Conservation (phyloP, 2,113 vertebrate genomes). For the Labeo rohita region DNA sequence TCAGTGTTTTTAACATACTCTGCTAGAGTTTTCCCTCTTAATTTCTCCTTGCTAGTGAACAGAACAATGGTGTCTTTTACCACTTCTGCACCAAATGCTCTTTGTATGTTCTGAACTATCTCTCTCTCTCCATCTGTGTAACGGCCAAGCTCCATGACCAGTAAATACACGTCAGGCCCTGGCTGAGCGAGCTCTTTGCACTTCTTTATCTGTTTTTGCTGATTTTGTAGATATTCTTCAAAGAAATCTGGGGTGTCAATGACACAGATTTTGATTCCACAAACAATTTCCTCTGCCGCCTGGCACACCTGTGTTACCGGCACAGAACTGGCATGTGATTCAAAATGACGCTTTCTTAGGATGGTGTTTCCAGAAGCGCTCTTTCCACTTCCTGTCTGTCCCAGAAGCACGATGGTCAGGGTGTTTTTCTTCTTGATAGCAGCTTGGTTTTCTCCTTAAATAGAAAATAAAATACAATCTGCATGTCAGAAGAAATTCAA, state of each 20-base stretch:
- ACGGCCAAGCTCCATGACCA: constrained; percentile 30
- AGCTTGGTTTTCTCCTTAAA: background rate
- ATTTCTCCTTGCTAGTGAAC: constrained; percentile 48
- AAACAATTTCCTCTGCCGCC: background rate
- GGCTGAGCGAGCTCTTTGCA: constrained; percentile 9
- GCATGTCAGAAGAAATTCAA: too few relatives aligned
- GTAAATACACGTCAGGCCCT: constrained; percentile 39
- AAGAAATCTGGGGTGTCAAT: constrained; percentile 50
- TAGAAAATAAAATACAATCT: background rate
- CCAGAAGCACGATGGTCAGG: constrained; percentile 36
- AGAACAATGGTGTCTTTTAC: constrained; percentile 32
- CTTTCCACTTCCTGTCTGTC: constrained; percentile 48
- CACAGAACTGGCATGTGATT: constrained; percentile 11
- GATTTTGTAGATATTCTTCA: constrained; percentile 2
- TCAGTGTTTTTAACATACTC: constrained; percentile 33
- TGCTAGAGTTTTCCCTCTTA: background rate
- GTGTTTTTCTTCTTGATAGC: background rate
- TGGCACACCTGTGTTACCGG: constrained; percentile 31
- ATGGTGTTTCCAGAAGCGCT: constrained; percentile 50
- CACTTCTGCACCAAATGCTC: constrained; percentile 32
- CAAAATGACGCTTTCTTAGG: constrained; percentile 31
- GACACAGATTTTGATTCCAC: constrained; percentile 23
- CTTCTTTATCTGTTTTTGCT: constrained; percentile 2
- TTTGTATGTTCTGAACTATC: constrained; percentile 11
- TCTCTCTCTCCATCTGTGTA: constrained; percentile 38